These are phyloP conservation scores for Ricordea florida DNA, from an alignment of 92 coral and sea anemone species.

Conservation along the genomic window DNA sequence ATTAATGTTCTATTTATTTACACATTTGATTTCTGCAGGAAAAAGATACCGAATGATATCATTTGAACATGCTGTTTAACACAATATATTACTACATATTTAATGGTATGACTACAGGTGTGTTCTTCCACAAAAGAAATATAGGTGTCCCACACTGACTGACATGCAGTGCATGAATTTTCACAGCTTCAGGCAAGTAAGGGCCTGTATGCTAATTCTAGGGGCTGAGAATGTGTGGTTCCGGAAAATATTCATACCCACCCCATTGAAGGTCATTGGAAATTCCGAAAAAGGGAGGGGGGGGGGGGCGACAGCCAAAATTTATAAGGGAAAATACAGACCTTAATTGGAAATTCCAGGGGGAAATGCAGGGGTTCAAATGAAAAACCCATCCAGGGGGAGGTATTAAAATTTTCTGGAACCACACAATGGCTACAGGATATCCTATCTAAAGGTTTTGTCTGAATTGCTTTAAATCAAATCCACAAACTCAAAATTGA, in stretches of 20 bases:
- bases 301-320: no score
- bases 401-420: neutral
- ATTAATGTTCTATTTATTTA: neutral
- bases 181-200: neutral
- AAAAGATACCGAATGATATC: neutral
- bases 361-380: neutral
- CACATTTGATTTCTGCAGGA: neutral
- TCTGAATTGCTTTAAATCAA: slow-evolving; percentile 29
- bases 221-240: neutral
- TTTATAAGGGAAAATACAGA: no score
- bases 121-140: slow-evolving; percentile 8
- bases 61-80: neutral
- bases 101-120: slow-evolving; percentile 11
- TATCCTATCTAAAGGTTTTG: slow-evolving; percentile 17
- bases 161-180: neutral
- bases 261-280: no score
- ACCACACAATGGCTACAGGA: slow-evolving; percentile 12
- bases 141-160: neutral
- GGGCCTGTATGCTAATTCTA: neutral
- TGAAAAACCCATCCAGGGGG: neutral
- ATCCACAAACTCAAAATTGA: slow-evolving; percentile 30
- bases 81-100: neutral
- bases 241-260: no score
- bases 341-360: no score
- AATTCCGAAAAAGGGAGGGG: no score